phyloP scores from a whole-genome alignment of 2,888 invertebrate genomes.

The Aphidoletes aphidimyza region DNA sequence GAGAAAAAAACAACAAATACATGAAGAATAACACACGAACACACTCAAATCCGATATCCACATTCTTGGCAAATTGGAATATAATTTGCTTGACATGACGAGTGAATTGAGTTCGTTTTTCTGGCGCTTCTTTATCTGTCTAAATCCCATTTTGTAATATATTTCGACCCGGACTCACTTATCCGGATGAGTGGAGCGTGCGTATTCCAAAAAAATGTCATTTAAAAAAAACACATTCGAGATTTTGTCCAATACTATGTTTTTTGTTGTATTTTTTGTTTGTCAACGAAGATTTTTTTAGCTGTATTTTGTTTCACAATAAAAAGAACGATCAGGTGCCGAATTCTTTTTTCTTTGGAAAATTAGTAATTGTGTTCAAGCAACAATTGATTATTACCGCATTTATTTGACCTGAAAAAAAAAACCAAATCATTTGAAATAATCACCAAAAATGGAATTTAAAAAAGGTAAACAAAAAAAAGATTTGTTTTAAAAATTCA shows the following conservation, averaged over 20 bases:
- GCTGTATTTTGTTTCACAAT: neutral
- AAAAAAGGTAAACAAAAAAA: neutral
- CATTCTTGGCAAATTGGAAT: too few species aligned
- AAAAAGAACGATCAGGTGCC: neutral
- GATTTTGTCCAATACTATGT: constrained; percentile 1
- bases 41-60: too few species aligned
- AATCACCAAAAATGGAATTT: neutral
- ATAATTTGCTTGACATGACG: neutral
- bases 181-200: neutral
- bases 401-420: constrained; percentile 21
- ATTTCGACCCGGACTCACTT: neutral
- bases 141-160: neutral
- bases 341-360: constrained; percentile 42
- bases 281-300: neutral
- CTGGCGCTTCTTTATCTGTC: neutral
- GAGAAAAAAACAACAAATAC: neutral
- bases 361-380: constrained; percentile 6
- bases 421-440: neutral
- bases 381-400: constrained; percentile 41
- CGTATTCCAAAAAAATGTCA: neutral
- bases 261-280: too few species aligned
- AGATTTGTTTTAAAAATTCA: too few species aligned
- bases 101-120: neutral
- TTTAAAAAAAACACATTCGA: neutral
- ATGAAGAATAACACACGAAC: too few species aligned